Evolutionary conservation across 2,113 vertebrate species (phyloP), one percentile per base, ranked within the genome.

Genomic region (Hippocampus mohnikei): DNA sequence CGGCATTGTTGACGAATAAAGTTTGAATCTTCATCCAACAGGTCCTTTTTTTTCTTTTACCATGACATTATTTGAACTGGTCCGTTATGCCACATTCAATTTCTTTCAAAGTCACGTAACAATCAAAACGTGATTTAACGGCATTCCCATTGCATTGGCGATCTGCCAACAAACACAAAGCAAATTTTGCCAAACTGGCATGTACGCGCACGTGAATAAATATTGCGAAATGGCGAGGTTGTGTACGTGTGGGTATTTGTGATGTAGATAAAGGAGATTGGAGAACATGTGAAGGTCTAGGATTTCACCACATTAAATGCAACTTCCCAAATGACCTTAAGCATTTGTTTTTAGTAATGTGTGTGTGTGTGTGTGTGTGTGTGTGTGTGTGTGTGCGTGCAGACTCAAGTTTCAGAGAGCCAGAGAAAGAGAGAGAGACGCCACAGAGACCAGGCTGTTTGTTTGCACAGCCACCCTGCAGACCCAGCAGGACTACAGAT

Each of bases 401-500:
- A 50, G 63, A 69, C 56, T 66, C 56, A 48, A 63, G 67, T 67
- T 68, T 55, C 52, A 55, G 58, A 60, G 27, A 33, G 27, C 27
- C 16, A 33, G 33, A 10, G 61, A 44, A 44, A 62, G 20, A 63
- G 61, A 63, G 61, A 23, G 69, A 72, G 76, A 75, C n/a, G 65
- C 62, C 58, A 66, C 46, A 74, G 61, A 75, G 70, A 76, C 62
- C 75, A 61, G 58, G 71, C 78, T 77, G 74, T 83, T 86, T 87
- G 79, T 87, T 87, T 86, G 79, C 66, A 74, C 65, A 86, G 78
- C 76, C 80, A 86, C 83, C 79, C 83, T 77, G 69, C 68, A 81
- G 78, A 69, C 72, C 72, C 76, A 69, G 74, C 48, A 87, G 75
- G 68, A 80, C 72, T 70, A 72, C 72, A 84, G 75, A 88, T 86